These are phyloP conservation scores for Ichneumoninae sp. DNA, from an alignment of 2,888 invertebrate species.

Conservation along the genomic window DNA sequence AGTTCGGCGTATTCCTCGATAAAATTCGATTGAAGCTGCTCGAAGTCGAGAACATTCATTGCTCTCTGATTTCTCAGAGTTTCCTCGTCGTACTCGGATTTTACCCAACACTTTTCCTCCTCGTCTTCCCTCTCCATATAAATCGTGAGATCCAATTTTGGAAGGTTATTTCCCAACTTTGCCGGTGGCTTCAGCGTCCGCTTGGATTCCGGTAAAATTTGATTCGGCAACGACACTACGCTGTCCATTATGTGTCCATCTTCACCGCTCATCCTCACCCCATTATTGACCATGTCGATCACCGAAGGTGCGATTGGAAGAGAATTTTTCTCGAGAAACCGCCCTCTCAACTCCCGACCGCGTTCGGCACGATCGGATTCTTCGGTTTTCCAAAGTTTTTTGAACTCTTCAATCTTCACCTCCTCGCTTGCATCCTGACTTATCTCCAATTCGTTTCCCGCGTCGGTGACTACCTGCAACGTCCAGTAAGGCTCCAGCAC, in stretches of 20 bases:
- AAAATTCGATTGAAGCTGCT: constrained; percentile 45
- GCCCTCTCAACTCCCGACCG: constrained; percentile 68
- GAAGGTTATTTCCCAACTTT: constrained; percentile 45
- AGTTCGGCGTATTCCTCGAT: constrained; percentile 42
- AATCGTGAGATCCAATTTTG: constrained; percentile 60
- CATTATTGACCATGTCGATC: constrained; percentile 2
- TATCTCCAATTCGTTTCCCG: constrained; percentile 65
- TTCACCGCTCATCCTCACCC: neutral
- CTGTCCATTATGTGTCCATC: neutral
- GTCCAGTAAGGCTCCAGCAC: constrained; percentile 72
- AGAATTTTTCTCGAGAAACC: constrained; percentile 65
- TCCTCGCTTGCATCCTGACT: constrained; percentile 67
- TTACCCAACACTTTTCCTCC: constrained; percentile 68
- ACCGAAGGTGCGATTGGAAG: constrained; percentile 18
- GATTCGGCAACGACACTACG: neutral
- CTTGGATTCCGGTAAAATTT: neutral
- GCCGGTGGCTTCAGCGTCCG: constrained; percentile 58
- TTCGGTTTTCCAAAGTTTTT: constrained; percentile 68
- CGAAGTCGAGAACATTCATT: constrained; percentile 61
- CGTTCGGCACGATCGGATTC: constrained; percentile 69
- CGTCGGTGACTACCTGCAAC: constrained; percentile 71
- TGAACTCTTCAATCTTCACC: constrained; percentile 67
- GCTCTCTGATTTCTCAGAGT: constrained; percentile 64
- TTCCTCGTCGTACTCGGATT: constrained; percentile 67
- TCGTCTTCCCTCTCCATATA: constrained; percentile 64